Percentiles rank a stretch among this genome's conserved stretches.
phyloP scores from a whole-genome alignment of 2,797 vertebrate species.

The Chrysocyon brachyurus region DNA sequence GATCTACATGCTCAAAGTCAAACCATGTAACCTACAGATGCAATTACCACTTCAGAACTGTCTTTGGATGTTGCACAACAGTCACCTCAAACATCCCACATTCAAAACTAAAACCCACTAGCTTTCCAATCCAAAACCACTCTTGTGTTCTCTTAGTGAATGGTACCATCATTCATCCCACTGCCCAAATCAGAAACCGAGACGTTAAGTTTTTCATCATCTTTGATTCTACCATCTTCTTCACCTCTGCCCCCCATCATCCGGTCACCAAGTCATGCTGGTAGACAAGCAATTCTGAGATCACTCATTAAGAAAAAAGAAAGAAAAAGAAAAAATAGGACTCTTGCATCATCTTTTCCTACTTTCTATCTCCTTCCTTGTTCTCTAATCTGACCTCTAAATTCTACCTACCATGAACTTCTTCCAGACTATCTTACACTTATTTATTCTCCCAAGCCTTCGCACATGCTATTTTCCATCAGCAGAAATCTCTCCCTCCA shows the following conservation, averaged over 20 bases:
- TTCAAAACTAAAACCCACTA: conserved; percentile 27
- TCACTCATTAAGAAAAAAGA: background rate
- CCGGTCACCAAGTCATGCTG: conserved; percentile 21
- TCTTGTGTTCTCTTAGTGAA: background rate
- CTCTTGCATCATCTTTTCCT: background rate
- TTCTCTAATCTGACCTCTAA: background rate
- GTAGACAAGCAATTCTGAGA: conserved; percentile 4
- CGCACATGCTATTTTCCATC: background rate
- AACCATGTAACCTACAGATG: background rate
- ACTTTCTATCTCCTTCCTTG: background rate
- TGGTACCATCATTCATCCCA: background rate
- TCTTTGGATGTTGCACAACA: background rate
- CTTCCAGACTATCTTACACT: background rate
- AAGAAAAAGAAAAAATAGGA: background rate
- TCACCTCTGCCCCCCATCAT: background rate
- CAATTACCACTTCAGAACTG: background rate
- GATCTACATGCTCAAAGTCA: background rate
- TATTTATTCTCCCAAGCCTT: conserved; percentile 9
- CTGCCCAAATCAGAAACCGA: background rate
- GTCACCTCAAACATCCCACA: background rate
- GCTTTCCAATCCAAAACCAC: background rate
- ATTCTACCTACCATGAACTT: background rate
- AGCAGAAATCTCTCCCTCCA: background rate
- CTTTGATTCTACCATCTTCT: conserved; percentile 51
- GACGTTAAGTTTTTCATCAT: background rate